Conservation (phyloP, 2,797 vertebrate genomes). For the Gadopsis marmoratus region DNA sequence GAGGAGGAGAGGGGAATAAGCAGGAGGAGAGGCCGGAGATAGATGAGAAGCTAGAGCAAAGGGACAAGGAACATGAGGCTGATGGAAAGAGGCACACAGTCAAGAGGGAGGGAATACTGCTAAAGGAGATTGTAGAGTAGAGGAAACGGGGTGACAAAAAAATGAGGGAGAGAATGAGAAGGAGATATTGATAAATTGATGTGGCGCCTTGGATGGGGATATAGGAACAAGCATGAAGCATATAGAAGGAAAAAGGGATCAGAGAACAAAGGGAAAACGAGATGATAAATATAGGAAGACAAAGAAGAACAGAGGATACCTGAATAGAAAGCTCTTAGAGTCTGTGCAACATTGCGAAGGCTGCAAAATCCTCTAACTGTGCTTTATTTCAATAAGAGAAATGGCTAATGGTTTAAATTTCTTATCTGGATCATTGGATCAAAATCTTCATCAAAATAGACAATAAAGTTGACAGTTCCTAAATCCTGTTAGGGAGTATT, state of each 20-base stretch:
- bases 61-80: constrained; percentile 30
- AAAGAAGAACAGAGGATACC: neutral
- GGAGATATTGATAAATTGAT: constrained; percentile 19
- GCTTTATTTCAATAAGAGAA: neutral
- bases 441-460: neutral
- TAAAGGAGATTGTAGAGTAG: neutral
- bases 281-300: neutral
- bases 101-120: constrained; percentile 1
- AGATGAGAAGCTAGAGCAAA: constrained; percentile 43
- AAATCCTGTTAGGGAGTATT: neutral
- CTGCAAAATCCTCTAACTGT: neutral
- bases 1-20: constrained; percentile 17
- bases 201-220: neutral
- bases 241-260: neutral
- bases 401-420: too few relatives aligned
- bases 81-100: constrained; percentile 14
- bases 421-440: neutral
- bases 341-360: neutral
- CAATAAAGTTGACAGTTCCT: neutral
- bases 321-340: neutral
- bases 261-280: neutral
- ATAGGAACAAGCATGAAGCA: neutral
- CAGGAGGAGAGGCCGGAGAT: constrained; percentile 27
- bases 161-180: neutral
- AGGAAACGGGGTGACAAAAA: constrained; percentile 15